These are phyloP conservation scores for Hypanus sabinus DNA, from an alignment of 2,113 vertebrate genomes.

Conservation along the genomic window DNA sequence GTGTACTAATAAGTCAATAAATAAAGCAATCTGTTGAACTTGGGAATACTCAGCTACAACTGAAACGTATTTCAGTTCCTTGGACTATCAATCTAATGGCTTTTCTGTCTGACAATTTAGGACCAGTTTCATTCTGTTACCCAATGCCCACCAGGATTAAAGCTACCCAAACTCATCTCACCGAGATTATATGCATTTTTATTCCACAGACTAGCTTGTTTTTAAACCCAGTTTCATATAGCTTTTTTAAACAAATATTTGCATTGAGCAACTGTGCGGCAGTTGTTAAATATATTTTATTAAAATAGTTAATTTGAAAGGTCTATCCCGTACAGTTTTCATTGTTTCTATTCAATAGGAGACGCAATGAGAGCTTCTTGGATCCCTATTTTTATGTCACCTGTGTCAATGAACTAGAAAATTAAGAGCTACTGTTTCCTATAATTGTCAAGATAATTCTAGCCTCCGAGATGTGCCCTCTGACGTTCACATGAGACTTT, in stretches of 20 bases:
- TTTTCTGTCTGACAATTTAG: not conserved
- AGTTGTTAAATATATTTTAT: not conserved
- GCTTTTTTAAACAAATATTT: not conserved
- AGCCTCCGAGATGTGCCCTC: not conserved
- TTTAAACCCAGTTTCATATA: not conserved
- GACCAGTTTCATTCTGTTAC: not conserved
- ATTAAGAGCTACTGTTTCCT: not conserved
- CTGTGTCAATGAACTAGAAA: not conserved
- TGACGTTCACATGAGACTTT: conserved; percentile 19
- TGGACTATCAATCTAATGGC: not conserved
- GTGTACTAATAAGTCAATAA: not conserved
- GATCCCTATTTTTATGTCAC: not conserved
- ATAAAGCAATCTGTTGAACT: not conserved
- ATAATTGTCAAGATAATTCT: not conserved
- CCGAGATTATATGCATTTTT: not conserved
- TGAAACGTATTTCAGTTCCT: not conserved
- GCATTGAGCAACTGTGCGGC: not conserved
- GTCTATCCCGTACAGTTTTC: not conserved
- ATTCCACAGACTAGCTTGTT: not conserved
- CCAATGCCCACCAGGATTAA: not conserved
- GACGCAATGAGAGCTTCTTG: not conserved
- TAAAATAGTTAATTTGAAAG: not conserved
- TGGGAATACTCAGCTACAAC: not conserved
- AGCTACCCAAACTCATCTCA: not conserved
- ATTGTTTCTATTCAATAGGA: not conserved